Conservation (phyloP, 1,140 invertebrate genomes). For the Stegodyphus mimosarum region DNA sequence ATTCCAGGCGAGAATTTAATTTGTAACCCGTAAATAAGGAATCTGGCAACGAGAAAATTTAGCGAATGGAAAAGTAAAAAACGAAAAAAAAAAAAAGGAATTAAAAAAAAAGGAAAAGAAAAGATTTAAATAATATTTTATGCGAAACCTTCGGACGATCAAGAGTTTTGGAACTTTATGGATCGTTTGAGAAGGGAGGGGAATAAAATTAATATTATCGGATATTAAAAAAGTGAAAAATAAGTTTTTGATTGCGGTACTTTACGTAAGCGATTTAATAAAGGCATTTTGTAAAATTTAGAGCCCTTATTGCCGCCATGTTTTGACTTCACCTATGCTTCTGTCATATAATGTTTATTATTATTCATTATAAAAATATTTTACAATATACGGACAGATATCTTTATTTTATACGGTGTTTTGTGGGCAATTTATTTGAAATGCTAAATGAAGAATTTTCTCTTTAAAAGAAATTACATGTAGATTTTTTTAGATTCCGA, state of each 20-base stretch:
- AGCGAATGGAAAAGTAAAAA: not conserved
- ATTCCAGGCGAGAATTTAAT: slow-evolving; percentile 58
- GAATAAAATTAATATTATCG: slow-evolving; percentile 52
- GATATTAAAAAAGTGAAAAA: slow-evolving; percentile 47
- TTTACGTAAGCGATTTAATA: slow-evolving; percentile 39
- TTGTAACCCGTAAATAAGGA: slow-evolving; percentile 60
- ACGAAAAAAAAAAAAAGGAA: not conserved
- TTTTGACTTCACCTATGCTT: not conserved
- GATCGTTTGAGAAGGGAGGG: slow-evolving; percentile 19
- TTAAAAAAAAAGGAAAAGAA: not conserved
- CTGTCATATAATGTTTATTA: too few relatives aligned
- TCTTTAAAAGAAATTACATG: too few relatives aligned
- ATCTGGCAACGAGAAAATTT: slow-evolving; percentile 53
- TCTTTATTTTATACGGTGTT: too few relatives aligned
- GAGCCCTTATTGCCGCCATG: not conserved
- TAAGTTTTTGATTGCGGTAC: slow-evolving; percentile 53
- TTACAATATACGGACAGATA: too few relatives aligned
- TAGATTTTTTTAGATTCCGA: too few relatives aligned
- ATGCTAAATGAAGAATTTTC: too few relatives aligned
- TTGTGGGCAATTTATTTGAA: too few relatives aligned
- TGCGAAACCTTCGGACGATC: slow-evolving; percentile 49
- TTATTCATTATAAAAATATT: too few relatives aligned
- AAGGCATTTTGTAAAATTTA: slow-evolving; percentile 25
- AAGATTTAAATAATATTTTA: slow-evolving; percentile 43
- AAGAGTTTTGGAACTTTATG: slow-evolving; percentile 45